Base-by-base conservation (phyloP, 2,797 vertebrate species). In the Strix occidentalis region DNA sequence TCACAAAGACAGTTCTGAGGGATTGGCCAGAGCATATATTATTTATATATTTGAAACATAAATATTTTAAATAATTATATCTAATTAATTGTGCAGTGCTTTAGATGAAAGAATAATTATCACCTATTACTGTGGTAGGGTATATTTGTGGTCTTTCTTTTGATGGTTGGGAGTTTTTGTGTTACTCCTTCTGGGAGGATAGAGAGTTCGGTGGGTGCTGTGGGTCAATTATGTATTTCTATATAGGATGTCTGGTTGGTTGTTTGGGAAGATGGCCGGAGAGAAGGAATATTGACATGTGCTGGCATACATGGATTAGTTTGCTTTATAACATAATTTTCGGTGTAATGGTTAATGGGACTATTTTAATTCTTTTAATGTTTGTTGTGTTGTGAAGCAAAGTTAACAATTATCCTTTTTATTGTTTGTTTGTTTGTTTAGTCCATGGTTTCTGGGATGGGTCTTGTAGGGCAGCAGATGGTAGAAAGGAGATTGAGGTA, bases 401-500 rank as follows among this genome's bases (percentile, higher is more conserved):
- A 94, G 84, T 86, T 93, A 85, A 84, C 87, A 93, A 72, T 88
- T 95, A 88, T 31, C 28, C 37, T 68, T 72, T 92, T 91, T 54
- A 64, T 79, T 87, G 76, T 78, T 76, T 92, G 84, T 60, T 63
- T 96, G 45, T 93, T 80, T 90, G 81, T 95, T 89, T 61, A 66
- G 43, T 80, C 82, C 43, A 1, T 41, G 87, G 24, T 75, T 95
- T 78, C 79, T 94, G 71, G 66, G 46, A 92, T 84, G 83, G 77
- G 70, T 94, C 85, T 93, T 94, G 63, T 75, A 89, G 81, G 96
- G 86, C 69, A 93, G 80, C 95, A 97, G 95, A 94, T 95, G 94
- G 86, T 86, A 61, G 83, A 83, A 92, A 93, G 89, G 77, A 96
- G 72, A 79, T 90, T 91, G 87, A 96, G 87, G 91, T 95, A 94